Conservation (phyloP, 1,140 invertebrate genomes). For the Drosophila tropicalis region DNA sequence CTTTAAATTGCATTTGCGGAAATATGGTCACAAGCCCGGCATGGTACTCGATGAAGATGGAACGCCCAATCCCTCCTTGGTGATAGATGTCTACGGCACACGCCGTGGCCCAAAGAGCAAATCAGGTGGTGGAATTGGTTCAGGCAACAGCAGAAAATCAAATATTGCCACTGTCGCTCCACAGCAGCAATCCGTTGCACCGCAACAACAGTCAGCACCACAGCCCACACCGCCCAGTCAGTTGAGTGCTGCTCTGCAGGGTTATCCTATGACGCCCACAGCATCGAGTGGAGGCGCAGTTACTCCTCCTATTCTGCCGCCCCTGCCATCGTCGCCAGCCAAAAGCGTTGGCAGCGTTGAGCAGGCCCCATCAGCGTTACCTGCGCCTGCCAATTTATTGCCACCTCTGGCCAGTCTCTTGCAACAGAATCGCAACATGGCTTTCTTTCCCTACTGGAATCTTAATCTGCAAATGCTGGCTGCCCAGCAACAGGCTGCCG, state of each 20-base stretch:
- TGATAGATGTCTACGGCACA: constrained; percentile 96
- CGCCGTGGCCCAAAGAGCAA: constrained; percentile 92
- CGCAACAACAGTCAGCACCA: constrained; percentile 23
- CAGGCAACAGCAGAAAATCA: constrained; percentile 24
- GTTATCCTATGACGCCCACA: constrained; percentile 51
- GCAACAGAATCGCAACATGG: constrained; percentile 79
- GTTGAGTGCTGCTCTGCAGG: constrained; percentile 63
- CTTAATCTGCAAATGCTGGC: constrained; percentile 82
- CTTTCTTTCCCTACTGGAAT: constrained; percentile 83
- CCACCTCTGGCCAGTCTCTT: constrained; percentile 74
- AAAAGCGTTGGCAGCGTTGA: constrained; percentile 64
- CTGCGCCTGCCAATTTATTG: constrained; percentile 56
- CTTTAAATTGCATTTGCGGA: constrained; percentile 96
- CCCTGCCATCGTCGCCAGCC: constrained; percentile 57
- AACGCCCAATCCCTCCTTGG: constrained; percentile 91
- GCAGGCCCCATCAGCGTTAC: constrained; percentile 32
- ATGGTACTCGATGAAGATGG: constrained; percentile 95
- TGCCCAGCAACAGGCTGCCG: constrained; percentile 81
- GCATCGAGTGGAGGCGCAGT: constrained; percentile 34
- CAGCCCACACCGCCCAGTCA: constrained; percentile 50
- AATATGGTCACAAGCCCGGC: constrained; percentile 94
- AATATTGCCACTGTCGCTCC: constrained; percentile 47
- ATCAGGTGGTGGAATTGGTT: constrained; percentile 28
- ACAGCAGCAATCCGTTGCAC: constrained; percentile 25
- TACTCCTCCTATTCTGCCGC: constrained; percentile 30